These are phyloP conservation scores for Microvelia longipes DNA, from an alignment of 1,140 invertebrate genomes.

Conservation along the genomic window DNA sequence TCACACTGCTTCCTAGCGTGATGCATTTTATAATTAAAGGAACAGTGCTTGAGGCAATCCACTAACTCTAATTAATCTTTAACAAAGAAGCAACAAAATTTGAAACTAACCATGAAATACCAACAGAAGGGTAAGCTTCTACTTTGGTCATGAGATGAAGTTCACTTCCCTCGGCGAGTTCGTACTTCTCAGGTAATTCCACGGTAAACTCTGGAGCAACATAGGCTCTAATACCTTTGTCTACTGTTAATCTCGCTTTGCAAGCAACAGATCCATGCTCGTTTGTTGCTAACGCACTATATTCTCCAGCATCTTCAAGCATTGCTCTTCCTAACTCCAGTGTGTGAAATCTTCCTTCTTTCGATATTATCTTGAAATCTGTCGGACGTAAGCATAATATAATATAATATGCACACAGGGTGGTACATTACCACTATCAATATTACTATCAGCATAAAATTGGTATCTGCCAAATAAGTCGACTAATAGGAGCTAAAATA, in stretches of 20 bases:
- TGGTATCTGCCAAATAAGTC: no score
- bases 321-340: slow-evolving; percentile 63
- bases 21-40: no score
- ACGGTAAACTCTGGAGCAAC: slow-evolving; percentile 58
- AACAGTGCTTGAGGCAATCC: no score
- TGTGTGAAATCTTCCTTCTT: slow-evolving; percentile 59
- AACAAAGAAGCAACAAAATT: no score
- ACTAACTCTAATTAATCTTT: no score
- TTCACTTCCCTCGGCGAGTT: slow-evolving; percentile 40
- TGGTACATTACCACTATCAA: no score
- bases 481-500: no score
- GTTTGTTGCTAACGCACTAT: slow-evolving; percentile 65
- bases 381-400: no score
- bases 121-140: slow-evolving; percentile 65
- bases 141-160: slow-evolving; percentile 51
- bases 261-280: slow-evolving; percentile 68
- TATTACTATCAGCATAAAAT: no score
- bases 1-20: no score
- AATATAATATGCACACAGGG: no score
- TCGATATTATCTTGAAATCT: slow-evolving; percentile 5
- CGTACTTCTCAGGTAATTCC: slow-evolving; percentile 43
- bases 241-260: slow-evolving; percentile 61
- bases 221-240: slow-evolving; percentile 66
- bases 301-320: slow-evolving; percentile 65
- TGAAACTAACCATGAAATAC: slow-evolving; percentile 65